Evolutionary conservation across 92 coral and sea anemone genomes (phyloP).

Genomic region (Umimayanthus kanabou): DNA sequence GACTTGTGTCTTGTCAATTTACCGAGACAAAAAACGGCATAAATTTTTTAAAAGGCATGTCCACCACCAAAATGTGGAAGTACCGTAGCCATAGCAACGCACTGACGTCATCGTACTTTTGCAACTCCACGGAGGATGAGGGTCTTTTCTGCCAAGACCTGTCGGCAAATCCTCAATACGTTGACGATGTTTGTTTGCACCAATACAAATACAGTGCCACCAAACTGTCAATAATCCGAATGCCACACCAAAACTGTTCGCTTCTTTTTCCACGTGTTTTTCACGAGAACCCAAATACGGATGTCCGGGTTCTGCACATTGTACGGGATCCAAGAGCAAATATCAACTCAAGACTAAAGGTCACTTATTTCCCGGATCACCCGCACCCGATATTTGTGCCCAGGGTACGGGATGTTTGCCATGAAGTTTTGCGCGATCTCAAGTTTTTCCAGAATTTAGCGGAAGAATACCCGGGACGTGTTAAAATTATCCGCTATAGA

Average conservation of each 20-base stretch:
- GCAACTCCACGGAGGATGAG: conserved; percentile 32
- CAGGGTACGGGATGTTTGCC: conserved; percentile 38
- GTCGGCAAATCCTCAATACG: conserved; percentile 13
- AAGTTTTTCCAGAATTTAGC: conserved; percentile 43
- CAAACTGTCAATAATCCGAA: conserved; percentile 44
- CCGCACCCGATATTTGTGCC: conserved; percentile 24
- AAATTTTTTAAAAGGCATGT: conserved; percentile 46
- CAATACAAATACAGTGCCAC: conserved; percentile 51
- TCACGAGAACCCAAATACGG: no score
- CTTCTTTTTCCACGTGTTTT: no score
- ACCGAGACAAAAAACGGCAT: conserved; percentile 41
- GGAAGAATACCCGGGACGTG: conserved; percentile 15
- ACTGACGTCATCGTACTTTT: conserved; percentile 10
- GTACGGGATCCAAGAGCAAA: no score
- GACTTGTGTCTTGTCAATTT: conserved; percentile 57
- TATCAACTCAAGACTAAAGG: conserved; percentile 50
- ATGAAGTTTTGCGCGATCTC: background rate
- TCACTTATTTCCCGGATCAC: conserved; percentile 30
- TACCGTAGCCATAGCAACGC: no score
- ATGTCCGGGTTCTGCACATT: no score
- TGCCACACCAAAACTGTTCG: no score
- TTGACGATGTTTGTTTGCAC: conserved; percentile 32
- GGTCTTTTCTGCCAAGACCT: conserved; percentile 12
- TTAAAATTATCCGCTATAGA: conserved; percentile 48
- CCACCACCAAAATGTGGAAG: conserved; percentile 4